A percentile compares a stretch with the other conserved stretches of the same genome.
Conservation (phyloP, 2,888 invertebrate species). For the Callyntrura sp. region DNA sequence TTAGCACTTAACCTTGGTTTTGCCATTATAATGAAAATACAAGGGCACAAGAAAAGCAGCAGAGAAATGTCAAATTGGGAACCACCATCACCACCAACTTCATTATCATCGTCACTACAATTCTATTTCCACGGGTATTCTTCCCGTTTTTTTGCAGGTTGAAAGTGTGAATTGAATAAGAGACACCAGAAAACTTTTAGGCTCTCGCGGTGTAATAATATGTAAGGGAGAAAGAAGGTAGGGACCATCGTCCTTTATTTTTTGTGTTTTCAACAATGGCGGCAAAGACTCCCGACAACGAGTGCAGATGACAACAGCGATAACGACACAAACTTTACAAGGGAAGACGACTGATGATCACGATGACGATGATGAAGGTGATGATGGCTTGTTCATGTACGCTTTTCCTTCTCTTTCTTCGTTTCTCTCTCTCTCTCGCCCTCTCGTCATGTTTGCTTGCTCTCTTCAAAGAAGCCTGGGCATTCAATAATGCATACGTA, state of each 20-base stretch:
- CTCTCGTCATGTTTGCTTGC: neutral
- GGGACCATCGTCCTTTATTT: neutral
- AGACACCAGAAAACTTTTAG: slow-evolving; percentile 37
- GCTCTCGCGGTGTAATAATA: too few species aligned
- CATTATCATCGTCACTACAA: neutral
- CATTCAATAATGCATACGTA: neutral
- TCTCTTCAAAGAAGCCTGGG: neutral
- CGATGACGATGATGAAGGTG: neutral
- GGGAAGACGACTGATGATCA: neutral
- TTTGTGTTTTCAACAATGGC: neutral
- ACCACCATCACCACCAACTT: neutral
- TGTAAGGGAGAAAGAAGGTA: neutral
- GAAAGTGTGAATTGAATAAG: neutral
- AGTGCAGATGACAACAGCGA: neutral
- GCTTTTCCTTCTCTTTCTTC: too few species aligned
- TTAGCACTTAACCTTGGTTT: slow-evolving; percentile 31
- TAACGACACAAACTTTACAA: too few species aligned
- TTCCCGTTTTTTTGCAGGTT: too few species aligned
- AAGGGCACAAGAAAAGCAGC: neutral
- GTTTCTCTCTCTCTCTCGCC: neutral
- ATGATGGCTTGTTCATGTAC: slow-evolving; percentile 26
- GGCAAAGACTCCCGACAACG: neutral
- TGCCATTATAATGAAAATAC: neutral
- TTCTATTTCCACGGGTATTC: too few species aligned
- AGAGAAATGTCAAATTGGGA: neutral